A percentile compares a stretch with the other conserved stretches of the same genome.
phyloP scores from a whole-genome alignment of 2,113 vertebrate species.

The Tychaedon coryphoeus region DNA sequence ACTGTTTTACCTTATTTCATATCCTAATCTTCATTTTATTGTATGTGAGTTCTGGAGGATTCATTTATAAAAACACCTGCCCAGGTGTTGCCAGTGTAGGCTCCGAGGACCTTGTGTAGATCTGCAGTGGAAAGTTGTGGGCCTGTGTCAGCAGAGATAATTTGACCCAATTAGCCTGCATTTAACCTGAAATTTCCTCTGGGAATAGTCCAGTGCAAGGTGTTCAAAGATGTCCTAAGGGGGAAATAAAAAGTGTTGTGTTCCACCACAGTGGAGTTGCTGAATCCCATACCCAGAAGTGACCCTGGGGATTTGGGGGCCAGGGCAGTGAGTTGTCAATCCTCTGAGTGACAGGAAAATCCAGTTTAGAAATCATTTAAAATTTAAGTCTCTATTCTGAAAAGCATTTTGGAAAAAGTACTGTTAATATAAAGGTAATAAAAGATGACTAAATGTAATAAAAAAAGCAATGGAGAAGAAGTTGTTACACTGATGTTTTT shows the following conservation, averaged over 20 bases:
- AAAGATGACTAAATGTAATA: not conserved
- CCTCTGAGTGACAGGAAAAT: not conserved
- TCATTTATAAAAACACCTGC: not conserved
- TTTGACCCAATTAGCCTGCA: not conserved
- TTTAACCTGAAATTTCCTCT: not conserved
- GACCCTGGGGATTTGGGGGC: not conserved
- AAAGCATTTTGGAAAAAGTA: not conserved
- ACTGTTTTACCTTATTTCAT: not conserved
- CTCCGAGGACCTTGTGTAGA: not conserved
- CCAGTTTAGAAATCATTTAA: not conserved
- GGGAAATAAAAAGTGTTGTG: fast-evolving
- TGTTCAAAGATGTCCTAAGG: not conserved
- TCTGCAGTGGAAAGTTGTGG: not conserved
- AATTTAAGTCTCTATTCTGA: not conserved
- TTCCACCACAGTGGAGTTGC: not conserved
- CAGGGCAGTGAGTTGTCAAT: not conserved
- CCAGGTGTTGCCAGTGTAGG: not conserved
- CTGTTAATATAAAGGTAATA: not conserved
- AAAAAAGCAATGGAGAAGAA: not conserved
- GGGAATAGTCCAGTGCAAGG: not conserved
- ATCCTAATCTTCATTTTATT: not conserved
- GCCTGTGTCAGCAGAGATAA: not conserved
- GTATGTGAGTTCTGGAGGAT: not conserved
- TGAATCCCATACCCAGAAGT: not conserved
- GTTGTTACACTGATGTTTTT: not conserved